These are phyloP conservation scores for Nomia melanderi DNA, from an alignment of 1,140 invertebrate genomes.

Conservation along the genomic window DNA sequence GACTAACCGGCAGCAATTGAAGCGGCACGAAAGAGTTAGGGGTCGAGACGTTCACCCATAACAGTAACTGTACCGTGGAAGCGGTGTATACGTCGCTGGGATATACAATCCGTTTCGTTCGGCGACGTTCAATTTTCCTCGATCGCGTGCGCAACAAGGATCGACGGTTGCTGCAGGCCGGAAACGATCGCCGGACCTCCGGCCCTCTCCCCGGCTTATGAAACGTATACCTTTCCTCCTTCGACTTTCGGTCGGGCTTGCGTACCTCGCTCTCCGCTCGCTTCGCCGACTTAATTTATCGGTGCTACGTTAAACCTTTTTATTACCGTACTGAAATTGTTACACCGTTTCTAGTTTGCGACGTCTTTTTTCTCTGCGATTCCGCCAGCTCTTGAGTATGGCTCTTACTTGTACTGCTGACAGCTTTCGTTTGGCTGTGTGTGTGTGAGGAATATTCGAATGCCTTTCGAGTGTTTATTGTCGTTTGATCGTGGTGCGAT, in stretches of 20 bases:
- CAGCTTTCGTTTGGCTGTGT: too few species aligned
- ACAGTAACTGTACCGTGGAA: slow-evolving; percentile 65
- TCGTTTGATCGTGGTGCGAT: too few species aligned
- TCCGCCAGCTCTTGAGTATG: too few species aligned
- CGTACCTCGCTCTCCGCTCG: too few species aligned
- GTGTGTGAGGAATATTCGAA: too few species aligned
- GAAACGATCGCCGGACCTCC: not conserved
- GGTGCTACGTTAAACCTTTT: too few species aligned
- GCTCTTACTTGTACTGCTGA: too few species aligned
- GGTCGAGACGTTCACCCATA: slow-evolving; percentile 48
- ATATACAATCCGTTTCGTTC: slow-evolving; percentile 20
- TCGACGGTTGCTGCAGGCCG: not conserved
- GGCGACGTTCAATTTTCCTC: slow-evolving; percentile 46
- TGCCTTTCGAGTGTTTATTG: too few species aligned
- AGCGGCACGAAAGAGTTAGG: slow-evolving; percentile 43
- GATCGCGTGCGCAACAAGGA: slow-evolving; percentile 18
- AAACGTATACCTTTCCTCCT: not conserved
- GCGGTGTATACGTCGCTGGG: slow-evolving; percentile 52
- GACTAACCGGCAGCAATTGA: slow-evolving; percentile 34
- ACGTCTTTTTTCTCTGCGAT: too few species aligned
- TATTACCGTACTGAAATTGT: too few species aligned
- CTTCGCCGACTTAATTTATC: too few species aligned
- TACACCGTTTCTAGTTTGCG: too few species aligned
- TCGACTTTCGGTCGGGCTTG: not conserved
- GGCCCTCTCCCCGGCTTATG: not conserved